These are phyloP conservation scores for Epinotia ramella DNA, from an alignment of 2,888 invertebrate species.

Conservation along the genomic window DNA sequence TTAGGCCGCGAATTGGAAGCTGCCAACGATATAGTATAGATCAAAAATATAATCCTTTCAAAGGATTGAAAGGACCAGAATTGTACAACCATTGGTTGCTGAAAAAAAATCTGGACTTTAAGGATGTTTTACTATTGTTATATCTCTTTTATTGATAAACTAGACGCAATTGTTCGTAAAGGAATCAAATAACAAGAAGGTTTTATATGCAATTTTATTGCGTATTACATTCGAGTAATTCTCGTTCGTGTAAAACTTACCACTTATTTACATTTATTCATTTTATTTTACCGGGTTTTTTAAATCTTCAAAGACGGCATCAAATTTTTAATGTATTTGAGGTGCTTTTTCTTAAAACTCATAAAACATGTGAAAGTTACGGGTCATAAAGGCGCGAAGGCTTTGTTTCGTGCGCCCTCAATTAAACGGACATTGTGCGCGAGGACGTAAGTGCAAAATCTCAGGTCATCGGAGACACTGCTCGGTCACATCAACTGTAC, in stretches of 20 bases:
- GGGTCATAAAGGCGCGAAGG: conserved; percentile 26
- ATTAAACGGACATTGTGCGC: conserved; percentile 80
- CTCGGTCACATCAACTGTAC: conserved; percentile 68
- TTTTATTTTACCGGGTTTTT: background rate
- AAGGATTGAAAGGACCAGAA: background rate
- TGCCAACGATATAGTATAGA: background rate
- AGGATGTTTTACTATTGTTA: no score
- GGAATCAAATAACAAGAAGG: no score
- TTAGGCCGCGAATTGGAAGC: conserved; percentile 23
- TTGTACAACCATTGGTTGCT: no score
- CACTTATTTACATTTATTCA: background rate
- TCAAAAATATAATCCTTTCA: background rate
- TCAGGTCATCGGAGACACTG: conserved; percentile 82
- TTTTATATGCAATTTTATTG: no score
- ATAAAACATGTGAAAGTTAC: conserved; percentile 39
- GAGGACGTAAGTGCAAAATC: conserved; percentile 83
- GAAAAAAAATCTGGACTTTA: no score
- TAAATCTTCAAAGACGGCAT: background rate
- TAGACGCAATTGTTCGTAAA: no score
- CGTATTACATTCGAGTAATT: no score
- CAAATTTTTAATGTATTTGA: background rate
- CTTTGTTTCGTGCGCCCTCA: conserved; percentile 67
- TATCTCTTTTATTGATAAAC: no score
- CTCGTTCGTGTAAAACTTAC: no score
- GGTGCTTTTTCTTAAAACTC: conserved; percentile 9